Percentiles rank a stretch among this genome's conserved stretches.
These are phyloP conservation scores for Martes flavigula DNA, from an alignment of 2,797 vertebrate species.

Conservation along the genomic window DNA sequence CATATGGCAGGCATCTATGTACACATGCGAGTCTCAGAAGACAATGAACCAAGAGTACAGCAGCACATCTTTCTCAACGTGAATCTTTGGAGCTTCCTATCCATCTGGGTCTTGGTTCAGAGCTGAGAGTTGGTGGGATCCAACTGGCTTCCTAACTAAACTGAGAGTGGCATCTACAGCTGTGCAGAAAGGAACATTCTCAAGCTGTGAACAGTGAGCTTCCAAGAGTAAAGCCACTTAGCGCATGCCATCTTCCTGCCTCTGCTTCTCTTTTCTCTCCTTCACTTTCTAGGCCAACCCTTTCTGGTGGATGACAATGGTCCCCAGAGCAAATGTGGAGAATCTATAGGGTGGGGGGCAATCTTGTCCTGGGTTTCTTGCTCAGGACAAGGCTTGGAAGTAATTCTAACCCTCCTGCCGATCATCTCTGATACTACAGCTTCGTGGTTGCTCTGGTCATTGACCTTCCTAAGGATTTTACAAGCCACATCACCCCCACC, in stretches of 20 bases:
- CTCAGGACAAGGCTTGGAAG: background rate
- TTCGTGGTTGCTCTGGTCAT: background rate
- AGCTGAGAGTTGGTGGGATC: conserved; percentile 56
- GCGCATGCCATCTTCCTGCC: conserved; percentile 57
- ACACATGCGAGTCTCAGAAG: background rate
- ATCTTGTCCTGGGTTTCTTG: background rate
- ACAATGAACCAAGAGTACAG: background rate
- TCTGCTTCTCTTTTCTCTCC: background rate
- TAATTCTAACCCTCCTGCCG: background rate
- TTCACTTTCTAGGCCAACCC: background rate
- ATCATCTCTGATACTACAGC: background rate
- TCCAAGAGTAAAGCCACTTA: conserved; percentile 36
- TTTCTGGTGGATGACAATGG: background rate
- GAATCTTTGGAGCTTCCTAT: conserved; percentile 29
- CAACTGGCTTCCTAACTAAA: conserved; percentile 61
- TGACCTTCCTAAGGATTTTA: background rate
- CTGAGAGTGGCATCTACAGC: conserved; percentile 53
- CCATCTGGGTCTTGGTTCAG: conserved; percentile 69
- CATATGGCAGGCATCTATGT: background rate
- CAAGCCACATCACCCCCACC: background rate
- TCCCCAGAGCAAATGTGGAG: background rate
- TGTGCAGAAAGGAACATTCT: conserved; percentile 64
- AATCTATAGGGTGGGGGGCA: background rate
- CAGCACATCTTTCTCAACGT: background rate
- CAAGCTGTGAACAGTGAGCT: conserved; percentile 62